Evolutionary conservation across 2,113 vertebrate species (phyloP).

Genomic region (Haemorhous mexicanus): DNA sequence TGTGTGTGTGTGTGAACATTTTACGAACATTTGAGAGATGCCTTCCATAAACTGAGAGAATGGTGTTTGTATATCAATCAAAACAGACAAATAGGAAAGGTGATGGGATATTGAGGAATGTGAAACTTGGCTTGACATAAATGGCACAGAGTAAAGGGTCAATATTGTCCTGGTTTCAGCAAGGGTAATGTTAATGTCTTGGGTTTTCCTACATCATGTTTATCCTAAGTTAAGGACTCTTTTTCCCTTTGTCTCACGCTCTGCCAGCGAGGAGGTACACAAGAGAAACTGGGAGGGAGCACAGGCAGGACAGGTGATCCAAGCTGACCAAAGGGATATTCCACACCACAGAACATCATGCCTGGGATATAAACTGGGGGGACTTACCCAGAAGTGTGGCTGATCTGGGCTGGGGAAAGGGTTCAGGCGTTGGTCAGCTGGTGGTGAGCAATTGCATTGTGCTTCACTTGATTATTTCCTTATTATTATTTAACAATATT

Average conservation of each 20-base stretch:
- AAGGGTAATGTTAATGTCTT: not conserved
- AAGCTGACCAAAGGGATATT: rapidly evolving
- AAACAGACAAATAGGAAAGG: not conserved
- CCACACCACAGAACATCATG: not conserved
- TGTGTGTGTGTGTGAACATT: too few relatives aligned
- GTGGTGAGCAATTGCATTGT: not conserved
- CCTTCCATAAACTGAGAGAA: not conserved
- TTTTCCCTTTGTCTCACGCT: not conserved
- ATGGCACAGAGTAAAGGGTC: not conserved
- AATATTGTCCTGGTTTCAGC: not conserved
- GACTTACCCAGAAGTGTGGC: not conserved
- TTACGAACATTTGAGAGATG: not conserved
- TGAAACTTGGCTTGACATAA: not conserved
- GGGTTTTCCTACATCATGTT: not conserved
- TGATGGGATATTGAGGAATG: not conserved
- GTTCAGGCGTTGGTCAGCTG: not conserved
- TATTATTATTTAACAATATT: not conserved
- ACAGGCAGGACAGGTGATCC: not conserved
- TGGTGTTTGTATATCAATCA: not conserved
- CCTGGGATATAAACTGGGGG: not conserved
- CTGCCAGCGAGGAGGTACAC: not conserved
- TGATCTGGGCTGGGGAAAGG: not conserved
- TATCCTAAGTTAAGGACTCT: not conserved
- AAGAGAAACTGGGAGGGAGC: not conserved
- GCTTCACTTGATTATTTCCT: not conserved